phyloP scores from a whole-genome alignment of 2,888 invertebrate species.

The Crioceris asparagi region DNA sequence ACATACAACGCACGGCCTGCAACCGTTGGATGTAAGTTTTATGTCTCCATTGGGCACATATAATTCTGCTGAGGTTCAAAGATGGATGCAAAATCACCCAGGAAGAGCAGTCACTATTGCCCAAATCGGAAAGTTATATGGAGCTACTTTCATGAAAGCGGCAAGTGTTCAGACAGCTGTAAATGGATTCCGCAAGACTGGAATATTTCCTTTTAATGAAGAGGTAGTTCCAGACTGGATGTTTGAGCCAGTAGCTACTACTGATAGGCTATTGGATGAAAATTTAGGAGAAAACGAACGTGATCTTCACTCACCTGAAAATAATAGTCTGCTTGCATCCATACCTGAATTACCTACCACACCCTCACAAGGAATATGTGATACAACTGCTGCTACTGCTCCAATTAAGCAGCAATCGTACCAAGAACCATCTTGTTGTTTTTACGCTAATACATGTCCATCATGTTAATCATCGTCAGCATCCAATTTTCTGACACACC shows the following conservation, averaged over 20 bases:
- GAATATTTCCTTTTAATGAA: slow-evolving; percentile 14
- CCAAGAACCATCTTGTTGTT: too few species aligned
- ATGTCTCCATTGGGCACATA: slow-evolving; percentile 22
- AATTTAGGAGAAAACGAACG: too few species aligned
- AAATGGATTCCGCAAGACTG: slow-evolving; percentile 23
- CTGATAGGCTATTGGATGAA: too few species aligned
- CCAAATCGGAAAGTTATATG: slow-evolving; percentile 18
- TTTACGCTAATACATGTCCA: too few species aligned
- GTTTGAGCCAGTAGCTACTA: slow-evolving; percentile 5
- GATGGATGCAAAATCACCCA: slow-evolving; percentile 21
- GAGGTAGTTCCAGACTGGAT: slow-evolving; percentile 6
- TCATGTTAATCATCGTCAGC: too few species aligned
- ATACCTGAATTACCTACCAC: too few species aligned
- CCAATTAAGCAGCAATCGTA: too few species aligned
- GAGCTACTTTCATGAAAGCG: slow-evolving; percentile 20
- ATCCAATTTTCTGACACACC: too few species aligned
- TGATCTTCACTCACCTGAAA: too few species aligned
- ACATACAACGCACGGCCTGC: slow-evolving; percentile 23
- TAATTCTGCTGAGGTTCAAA: slow-evolving; percentile 19
- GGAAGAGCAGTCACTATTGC: slow-evolving; percentile 20
- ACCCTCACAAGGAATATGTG: too few species aligned
- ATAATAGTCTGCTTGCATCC: too few species aligned
- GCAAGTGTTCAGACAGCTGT: slow-evolving; percentile 22
- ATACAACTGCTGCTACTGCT: too few species aligned
- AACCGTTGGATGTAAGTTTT: slow-evolving; percentile 24